Evolutionary conservation across 2,113 vertebrate species (phyloP), one percentile per base, ranked within the genome.

Genomic region (Malurus melanocephalus): DNA sequence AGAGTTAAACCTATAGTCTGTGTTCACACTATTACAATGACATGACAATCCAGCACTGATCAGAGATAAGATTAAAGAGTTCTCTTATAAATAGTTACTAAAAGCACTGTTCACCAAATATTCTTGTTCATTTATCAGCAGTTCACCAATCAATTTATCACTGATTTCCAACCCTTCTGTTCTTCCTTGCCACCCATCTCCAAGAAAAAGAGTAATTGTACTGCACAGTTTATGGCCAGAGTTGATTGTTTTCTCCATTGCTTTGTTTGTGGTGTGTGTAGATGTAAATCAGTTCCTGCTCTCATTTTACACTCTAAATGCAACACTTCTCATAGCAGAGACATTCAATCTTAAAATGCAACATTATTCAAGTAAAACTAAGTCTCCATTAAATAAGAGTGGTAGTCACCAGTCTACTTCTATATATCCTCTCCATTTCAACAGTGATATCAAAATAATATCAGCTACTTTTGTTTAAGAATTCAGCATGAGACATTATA

Each of bases 331-430:
- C 81, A 94, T 73, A 96, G 92, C 89, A 35, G 35, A 96, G 89
- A 96, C 93, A 95, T 94, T 97, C 96, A 96, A 72, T 78, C 90
- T 78, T 90, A 94, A 88, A 94, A 95, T 73, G 92, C 94, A 95
- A 96, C 22, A 66, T 65, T 43, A 87, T 88, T 96, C 93, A 95
- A 93, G 91, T 96, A 96, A 85, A 93, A 94, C 68, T 90, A 94
- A 88, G 83, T 81, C 72, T 77, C 72, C 51, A 90, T 80, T 95
- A 93, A 90, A 96, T 93, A 87, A 4, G 4, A 87, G 94, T 91
- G 88, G 89, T 64, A 93, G 78, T 68, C 73, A 73, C 27, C 84
- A 94, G 79, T 21, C 73, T 90, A 84, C 52, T 80, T 92, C 71
- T 88, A 93, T 13, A 51, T 43, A 82, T 14, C 42, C 53, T 95